A percentile compares a stretch with the other conserved stretches of the same genome.
phyloP scores from a whole-genome alignment of 2,113 vertebrate genomes.

The Rhipidura dahli region DNA sequence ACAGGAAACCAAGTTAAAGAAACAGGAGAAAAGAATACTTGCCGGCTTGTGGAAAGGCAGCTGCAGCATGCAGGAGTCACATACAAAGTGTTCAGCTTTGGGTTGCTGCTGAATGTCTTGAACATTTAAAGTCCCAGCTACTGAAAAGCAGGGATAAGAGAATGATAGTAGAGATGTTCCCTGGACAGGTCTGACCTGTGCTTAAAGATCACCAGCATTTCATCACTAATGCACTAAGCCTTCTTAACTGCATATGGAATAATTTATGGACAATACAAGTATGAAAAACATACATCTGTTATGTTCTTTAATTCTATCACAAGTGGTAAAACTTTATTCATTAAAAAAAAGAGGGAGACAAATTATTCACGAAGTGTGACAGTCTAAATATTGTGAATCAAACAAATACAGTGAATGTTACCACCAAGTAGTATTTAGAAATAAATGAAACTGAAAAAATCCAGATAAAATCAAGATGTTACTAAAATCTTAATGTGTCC shows the following conservation, averaged over 20 bases:
- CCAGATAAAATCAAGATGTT: background rate
- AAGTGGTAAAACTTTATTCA: background rate
- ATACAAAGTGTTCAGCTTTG: conserved; percentile 20
- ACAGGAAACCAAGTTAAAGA: background rate
- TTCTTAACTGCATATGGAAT: background rate
- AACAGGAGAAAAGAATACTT: conserved; percentile 33
- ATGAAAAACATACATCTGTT: background rate
- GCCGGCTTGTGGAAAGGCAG: conserved; percentile 22
- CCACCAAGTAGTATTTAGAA: background rate
- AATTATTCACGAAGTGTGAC: background rate
- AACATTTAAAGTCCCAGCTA: conserved; percentile 30
- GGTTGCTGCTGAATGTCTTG: conserved; percentile 18
- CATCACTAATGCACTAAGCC: background rate
- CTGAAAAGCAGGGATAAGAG: conserved; percentile 25
- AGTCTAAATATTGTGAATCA: background rate
- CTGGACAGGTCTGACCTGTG: background rate
- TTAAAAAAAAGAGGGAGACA: background rate
- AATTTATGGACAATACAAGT: background rate
- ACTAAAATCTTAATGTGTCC: background rate
- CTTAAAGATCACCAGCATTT: background rate
- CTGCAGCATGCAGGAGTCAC: conserved; percentile 22
- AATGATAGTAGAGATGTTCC: background rate
- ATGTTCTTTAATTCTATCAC: background rate
- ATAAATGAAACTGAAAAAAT: background rate
- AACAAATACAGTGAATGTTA: background rate